A percentile compares a stretch with the other conserved stretches of the same genome.
These are phyloP conservation scores for Pseudocheirus occidentalis DNA, from an alignment of 2,797 vertebrate genomes.

Conservation along the genomic window DNA sequence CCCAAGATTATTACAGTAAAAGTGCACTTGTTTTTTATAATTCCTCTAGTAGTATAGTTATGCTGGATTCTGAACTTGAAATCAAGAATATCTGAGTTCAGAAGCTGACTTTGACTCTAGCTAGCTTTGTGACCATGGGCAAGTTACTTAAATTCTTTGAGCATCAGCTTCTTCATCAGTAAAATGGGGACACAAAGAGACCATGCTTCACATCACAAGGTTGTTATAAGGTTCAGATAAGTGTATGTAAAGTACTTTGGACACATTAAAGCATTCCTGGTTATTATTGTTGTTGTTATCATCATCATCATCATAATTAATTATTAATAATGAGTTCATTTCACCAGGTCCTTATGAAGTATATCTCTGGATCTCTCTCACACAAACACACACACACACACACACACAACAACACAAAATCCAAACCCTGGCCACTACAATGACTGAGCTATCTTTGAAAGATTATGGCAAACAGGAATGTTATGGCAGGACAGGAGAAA, in stretches of 20 bases:
- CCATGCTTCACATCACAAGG: neutral
- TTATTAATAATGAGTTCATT: neutral
- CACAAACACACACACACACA: too few species aligned
- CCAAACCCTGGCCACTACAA: neutral
- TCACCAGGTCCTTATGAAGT: neutral
- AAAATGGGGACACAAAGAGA: neutral
- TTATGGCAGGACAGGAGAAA: neutral
- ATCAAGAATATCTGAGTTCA: neutral
- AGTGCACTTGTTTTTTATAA: neutral
- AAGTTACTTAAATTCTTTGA: neutral
- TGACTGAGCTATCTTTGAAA: neutral
- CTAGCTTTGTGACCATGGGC: neutral
- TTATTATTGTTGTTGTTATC: neutral
- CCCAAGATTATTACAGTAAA: neutral
- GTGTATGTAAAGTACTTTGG: neutral
- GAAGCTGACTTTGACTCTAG: neutral
- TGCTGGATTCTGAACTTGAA: neutral
- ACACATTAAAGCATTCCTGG: neutral
- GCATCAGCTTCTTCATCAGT: neutral
- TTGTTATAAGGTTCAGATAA: neutral
- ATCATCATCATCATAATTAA: too few species aligned
- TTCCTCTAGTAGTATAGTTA: neutral
- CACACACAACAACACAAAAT: neutral
- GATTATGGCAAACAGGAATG: neutral
- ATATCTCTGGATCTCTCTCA: neutral